Conservation (phyloP, 2,797 vertebrate genomes). For the Pygocentrus nattereri region DNA sequence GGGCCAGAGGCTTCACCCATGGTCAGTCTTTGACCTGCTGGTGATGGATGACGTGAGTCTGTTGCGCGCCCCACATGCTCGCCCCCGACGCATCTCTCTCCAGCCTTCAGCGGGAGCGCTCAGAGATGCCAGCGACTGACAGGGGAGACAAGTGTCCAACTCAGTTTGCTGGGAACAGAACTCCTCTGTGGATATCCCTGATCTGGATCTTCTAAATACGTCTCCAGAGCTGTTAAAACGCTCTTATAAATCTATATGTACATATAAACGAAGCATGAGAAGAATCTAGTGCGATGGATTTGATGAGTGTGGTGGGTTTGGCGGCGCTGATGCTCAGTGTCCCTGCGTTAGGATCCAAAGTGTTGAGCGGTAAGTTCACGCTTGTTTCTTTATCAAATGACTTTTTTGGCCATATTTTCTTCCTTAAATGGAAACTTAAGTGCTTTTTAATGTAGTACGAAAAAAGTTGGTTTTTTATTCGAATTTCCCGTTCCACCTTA, state of each 20-base stretch:
- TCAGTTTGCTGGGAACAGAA: background rate
- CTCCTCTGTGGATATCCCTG: background rate
- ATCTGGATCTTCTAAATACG: background rate
- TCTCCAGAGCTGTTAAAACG: background rate
- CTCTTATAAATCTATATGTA: no score
- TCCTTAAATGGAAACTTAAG: no score
- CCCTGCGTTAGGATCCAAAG: slow-evolving; percentile 54
- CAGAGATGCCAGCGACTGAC: slow-evolving; percentile 3
- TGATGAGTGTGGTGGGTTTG: slow-evolving; percentile 44
- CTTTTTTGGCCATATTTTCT: background rate
- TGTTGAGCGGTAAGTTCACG: slow-evolving; percentile 59
- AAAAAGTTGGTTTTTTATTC: no score
- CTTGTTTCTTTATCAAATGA: background rate
- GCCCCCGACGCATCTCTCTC: slow-evolving; percentile 4
- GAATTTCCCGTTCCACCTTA: no score
- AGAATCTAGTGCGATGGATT: slow-evolving; percentile 57
- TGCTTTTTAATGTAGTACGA: no score
- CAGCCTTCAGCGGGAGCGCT: background rate
- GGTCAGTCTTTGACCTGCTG: slow-evolving; percentile 5
- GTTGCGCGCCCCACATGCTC: slow-evolving; percentile 1
- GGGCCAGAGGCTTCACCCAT: background rate
- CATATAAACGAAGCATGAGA: slow-evolving; percentile 25
- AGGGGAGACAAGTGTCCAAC: background rate
- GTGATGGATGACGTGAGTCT: slow-evolving; percentile 22
- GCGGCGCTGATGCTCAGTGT: slow-evolving; percentile 53